Evolutionary conservation across 1,140 invertebrate genomes (phyloP).

Genomic region (Magallana ariakensis): DNA sequence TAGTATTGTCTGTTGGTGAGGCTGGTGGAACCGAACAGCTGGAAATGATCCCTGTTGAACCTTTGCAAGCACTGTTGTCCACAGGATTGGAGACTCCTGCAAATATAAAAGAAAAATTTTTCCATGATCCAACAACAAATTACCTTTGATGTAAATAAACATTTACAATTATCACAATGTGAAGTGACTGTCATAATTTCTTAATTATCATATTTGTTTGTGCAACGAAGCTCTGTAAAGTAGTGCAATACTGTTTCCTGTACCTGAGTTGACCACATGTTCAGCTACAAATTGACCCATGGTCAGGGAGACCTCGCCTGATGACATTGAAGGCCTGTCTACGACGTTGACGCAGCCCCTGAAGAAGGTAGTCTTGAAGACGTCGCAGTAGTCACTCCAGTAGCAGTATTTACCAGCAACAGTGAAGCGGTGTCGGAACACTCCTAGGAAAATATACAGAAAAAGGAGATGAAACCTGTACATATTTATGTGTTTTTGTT

Average conservation of each 20-base stretch:
- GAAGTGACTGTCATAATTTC: too few species aligned
- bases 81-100: conserved; percentile 48
- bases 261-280: conserved; percentile 62
- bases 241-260: too few species aligned
- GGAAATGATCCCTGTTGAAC: conserved; percentile 18
- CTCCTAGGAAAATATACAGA: conserved; percentile 64
- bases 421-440: conserved; percentile 66
- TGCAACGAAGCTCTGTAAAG: too few species aligned
- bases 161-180: neutral
- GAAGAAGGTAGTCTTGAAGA: conserved; percentile 56
- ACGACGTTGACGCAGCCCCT: conserved; percentile 68
- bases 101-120: neutral
- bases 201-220: too few species aligned
- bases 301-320: conserved; percentile 54
- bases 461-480: too few species aligned
- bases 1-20: neutral
- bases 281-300: conserved; percentile 59
- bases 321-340: conserved; percentile 30
- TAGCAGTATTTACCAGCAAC: conserved; percentile 67
- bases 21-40: conserved; percentile 50
- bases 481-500: too few species aligned
- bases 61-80: conserved; percentile 46
- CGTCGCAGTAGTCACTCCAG: conserved; percentile 69
- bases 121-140: too few species aligned
- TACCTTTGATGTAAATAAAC: too few species aligned